Evolutionary conservation across 2,888 invertebrate genomes (phyloP), one percentile per base, ranked within the genome.

Genomic region (Standfussiana lucernea): DNA sequence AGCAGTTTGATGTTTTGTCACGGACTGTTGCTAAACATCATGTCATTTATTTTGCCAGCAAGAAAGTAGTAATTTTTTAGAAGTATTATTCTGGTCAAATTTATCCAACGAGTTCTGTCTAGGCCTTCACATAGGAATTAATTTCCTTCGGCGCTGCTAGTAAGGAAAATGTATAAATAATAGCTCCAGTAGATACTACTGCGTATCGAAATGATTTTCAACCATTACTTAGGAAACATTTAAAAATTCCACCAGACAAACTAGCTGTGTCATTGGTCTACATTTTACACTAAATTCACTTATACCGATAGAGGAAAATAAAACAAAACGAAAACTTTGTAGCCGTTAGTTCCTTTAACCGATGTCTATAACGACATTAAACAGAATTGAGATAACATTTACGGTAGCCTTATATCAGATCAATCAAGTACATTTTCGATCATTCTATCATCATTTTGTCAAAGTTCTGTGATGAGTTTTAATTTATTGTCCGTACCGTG

Each of bases 1-100:
- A 88, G 87, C 75, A 82, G 73, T 74, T 85, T 67, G 85, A 74
- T 73, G 66, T 78, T 75, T 68, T 78, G 82, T 80, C 80, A 75
- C 75, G 78, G 71, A 83, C 15, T 79, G 69, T 79, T 81, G 79
- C 65, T 64, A 72, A 56, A 82, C 35, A 47, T 82, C 40, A 82
- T 77, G 47, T 65, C 47, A 35, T 24, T 65, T 47, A 80, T 65
- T 73, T 78, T 64, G 37, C 45, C 6, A n/a, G 24, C 45, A 76
- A 35, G 24, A 50, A 56, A 32, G 47, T 82, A 35, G 35, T 24
- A 10, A 35, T 82, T 82, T 65, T 24, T 24, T 13, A 59, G 28
- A 15, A 28, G 35, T 15, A 35, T 40, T 65, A n/a, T 6, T n/a
- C 13, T 47, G 18, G 28, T 24, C 3, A 28, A 47, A 37, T 40